Evolutionary conservation across 2,888 invertebrate species (phyloP).

Genomic region (Cyaniris semiargus): DNA sequence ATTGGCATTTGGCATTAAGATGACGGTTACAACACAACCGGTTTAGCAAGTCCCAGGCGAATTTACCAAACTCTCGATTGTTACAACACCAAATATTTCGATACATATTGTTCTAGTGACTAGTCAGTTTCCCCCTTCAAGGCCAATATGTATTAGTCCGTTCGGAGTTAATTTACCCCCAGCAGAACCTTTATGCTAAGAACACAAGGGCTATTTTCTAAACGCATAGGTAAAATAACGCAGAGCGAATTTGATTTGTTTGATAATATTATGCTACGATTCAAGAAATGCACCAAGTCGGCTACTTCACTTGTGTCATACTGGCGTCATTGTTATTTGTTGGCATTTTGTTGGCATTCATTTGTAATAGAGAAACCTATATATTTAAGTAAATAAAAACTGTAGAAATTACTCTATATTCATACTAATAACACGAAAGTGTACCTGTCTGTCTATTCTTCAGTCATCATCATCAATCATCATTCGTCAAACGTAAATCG

Average conservation of each 20-base stretch:
- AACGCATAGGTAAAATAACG: not conserved
- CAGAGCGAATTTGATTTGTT: not conserved
- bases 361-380: no score
- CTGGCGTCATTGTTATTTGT: no score
- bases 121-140: conserved; percentile 16
- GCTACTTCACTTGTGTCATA: not conserved
- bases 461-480: no score
- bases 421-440: no score
- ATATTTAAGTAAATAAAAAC: no score
- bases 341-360: no score
- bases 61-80: conserved; percentile 23
- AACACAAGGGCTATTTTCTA: not conserved
- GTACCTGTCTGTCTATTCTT: no score
- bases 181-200: not conserved
- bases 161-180: not conserved
- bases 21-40: conserved; percentile 26
- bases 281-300: not conserved
- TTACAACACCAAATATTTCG: conserved; percentile 29
- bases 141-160: not conserved
- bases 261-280: not conserved
- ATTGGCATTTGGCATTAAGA: conserved; percentile 21
- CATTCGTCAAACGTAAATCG: no score
- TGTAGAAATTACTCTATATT: no score
- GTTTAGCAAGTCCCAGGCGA: conserved; percentile 18
- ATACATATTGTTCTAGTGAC: conserved; percentile 20